These are phyloP conservation scores for Geopemphigus sp. DNA, from an alignment of 1,140 invertebrate species.

Conservation along the genomic window DNA sequence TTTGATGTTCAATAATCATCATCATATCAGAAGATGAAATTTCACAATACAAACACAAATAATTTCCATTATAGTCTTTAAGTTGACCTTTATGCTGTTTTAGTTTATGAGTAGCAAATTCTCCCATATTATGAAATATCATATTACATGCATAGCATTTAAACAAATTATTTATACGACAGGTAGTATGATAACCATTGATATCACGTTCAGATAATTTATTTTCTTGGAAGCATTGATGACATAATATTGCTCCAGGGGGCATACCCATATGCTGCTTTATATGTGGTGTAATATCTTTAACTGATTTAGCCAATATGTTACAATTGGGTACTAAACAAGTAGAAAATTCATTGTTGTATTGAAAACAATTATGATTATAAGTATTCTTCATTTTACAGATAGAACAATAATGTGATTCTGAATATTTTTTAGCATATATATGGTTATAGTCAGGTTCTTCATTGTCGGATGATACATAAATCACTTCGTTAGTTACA, in stretches of 20 bases:
- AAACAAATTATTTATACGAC: not conserved
- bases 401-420: conserved; percentile 13
- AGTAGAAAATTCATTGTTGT: conserved; percentile 25
- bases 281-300: conserved; percentile 34
- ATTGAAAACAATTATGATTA: conserved; percentile 14
- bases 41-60: conserved; percentile 42
- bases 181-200: not conserved
- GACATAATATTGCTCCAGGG: not conserved
- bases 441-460: not conserved
- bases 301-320: conserved; percentile 10
- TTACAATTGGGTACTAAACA: conserved; percentile 44
- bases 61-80: conserved; percentile 16
- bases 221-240: conserved; percentile 2
- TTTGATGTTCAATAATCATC: conserved; percentile 9
- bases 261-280: conserved; percentile 13
- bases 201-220: not conserved
- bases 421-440: too few relatives aligned
- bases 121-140: conserved; percentile 1
- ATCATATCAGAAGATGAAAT: conserved; percentile 8
- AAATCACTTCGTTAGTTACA: not conserved
- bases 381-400: conserved; percentile 1
- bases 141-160: conserved; percentile 33
- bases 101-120: conserved; percentile 23
- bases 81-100: conserved; percentile 23
- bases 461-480: conserved; percentile 26